Percentiles rank a stretch among this genome's conserved stretches.
Conservation (phyloP, 2,113 vertebrate species). For the Periophthalmus modestus region DNA sequence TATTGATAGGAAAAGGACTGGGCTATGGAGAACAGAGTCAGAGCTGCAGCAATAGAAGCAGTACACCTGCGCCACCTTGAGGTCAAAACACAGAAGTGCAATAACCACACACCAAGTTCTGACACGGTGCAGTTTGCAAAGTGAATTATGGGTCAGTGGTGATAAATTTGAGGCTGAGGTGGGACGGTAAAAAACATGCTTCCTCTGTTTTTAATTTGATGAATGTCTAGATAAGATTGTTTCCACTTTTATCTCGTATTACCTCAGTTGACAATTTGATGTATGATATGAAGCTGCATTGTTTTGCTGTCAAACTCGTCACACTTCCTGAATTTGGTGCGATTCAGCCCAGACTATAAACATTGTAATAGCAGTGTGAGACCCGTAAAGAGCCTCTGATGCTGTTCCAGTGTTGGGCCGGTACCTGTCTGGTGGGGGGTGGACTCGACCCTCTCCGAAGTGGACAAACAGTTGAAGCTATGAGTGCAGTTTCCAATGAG, state of each 20-base stretch:
- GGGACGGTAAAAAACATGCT: background rate
- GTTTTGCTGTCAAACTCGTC: background rate
- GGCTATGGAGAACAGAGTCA: background rate
- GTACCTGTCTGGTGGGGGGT: constrained; percentile 62
- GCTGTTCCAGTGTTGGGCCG: too few relatives aligned
- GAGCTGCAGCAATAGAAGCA: background rate
- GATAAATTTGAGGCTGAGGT: background rate
- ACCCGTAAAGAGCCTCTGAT: too few relatives aligned
- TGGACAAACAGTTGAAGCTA: constrained; percentile 22
- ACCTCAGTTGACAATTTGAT: too few relatives aligned
- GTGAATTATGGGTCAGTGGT: background rate
- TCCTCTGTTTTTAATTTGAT: background rate
- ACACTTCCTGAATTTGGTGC: background rate
- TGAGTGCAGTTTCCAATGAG: constrained; percentile 18
- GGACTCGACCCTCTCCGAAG: constrained; percentile 42
- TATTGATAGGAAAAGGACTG: too few relatives aligned
- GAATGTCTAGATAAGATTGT: background rate
- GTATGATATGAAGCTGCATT: too few relatives aligned
- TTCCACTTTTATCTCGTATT: background rate
- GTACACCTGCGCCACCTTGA: background rate
- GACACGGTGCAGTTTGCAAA: background rate
- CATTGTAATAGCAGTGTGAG: too few relatives aligned
- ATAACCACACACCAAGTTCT: background rate
- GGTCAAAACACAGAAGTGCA: background rate
- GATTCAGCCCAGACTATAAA: background rate